These are phyloP conservation scores for Lytechinus variegatus DNA, from an alignment of 35 echinoderm and acorn worm species.

Conservation along the genomic window DNA sequence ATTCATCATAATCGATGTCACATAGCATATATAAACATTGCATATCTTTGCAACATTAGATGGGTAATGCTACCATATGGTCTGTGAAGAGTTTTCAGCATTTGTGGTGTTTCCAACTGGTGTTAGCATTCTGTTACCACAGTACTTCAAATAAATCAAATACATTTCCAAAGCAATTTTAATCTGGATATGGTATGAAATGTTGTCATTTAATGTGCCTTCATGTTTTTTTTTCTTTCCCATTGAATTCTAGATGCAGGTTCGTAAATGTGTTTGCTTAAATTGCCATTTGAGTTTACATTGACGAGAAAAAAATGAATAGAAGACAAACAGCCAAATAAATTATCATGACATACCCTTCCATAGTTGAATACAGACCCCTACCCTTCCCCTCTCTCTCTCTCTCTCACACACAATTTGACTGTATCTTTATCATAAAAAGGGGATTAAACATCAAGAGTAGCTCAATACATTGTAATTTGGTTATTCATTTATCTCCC, in stretches of 20 bases:
- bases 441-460: background rate
- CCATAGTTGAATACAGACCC: background rate
- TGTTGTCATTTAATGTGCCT: too few species aligned
- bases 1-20: too few species aligned
- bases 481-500: background rate
- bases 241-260: background rate
- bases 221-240: too few species aligned
- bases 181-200: too few species aligned
- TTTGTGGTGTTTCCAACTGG: too few species aligned
- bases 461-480: background rate
- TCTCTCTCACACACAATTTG: background rate
- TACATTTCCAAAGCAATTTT: too few species aligned
- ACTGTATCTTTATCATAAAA: background rate
- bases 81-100: background rate
- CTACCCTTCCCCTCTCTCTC: too few species aligned
- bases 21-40: background rate
- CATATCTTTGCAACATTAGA: background rate
- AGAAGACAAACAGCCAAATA: background rate
- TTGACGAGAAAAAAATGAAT: background rate
- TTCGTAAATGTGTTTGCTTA: background rate
- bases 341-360: background rate
- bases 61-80: background rate
- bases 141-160: too few species aligned
- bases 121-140: too few species aligned
- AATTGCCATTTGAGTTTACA: background rate